A percentile compares a stretch with the other conserved stretches of the same genome.
Conservation (phyloP, 1,140 invertebrate species). For the silkworm (Bombyx mori) region DNA sequence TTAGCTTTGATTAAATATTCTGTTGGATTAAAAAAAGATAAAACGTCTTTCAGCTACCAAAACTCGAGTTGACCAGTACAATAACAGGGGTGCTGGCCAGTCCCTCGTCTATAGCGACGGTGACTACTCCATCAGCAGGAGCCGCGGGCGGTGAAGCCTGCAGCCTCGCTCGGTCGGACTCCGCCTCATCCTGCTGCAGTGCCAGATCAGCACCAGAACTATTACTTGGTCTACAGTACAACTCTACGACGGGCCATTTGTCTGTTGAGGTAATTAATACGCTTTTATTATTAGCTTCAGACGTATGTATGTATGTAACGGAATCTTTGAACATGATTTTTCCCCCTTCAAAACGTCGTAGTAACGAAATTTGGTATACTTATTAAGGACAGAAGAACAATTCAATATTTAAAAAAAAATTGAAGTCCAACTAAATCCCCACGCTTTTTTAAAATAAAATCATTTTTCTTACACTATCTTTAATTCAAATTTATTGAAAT, state of each 20-base stretch:
- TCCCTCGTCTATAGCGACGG: constrained; percentile 39
- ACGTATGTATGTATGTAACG: too few species aligned
- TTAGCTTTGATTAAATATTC: background rate
- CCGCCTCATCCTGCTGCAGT: constrained; percentile 92
- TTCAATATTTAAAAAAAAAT: too few species aligned
- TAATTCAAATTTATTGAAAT: too few species aligned
- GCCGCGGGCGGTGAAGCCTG: constrained; percentile 72
- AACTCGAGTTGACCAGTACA: constrained; percentile 37
- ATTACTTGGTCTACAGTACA: constrained; percentile 91
- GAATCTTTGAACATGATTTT: too few species aligned
- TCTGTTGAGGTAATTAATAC: constrained; percentile 83
- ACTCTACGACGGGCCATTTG: constrained; percentile 91
- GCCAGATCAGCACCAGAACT: constrained; percentile 91
- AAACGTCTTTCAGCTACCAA: constrained; percentile 31
- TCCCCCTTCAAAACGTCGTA: too few species aligned
- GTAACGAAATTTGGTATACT: too few species aligned
- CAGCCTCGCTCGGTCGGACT: constrained; percentile 91
- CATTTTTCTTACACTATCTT: too few species aligned
- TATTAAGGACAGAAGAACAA: too few species aligned
- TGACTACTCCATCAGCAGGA: constrained; percentile 23
- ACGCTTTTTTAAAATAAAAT: too few species aligned
- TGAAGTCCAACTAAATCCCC: too few species aligned
- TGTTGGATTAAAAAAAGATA: background rate
- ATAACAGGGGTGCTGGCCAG: constrained; percentile 45
- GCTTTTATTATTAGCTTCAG: too few species aligned